These are phyloP conservation scores for Zoanthus sansibaricus DNA, from an alignment of 92 coral and sea anemone species.

Conservation along the genomic window DNA sequence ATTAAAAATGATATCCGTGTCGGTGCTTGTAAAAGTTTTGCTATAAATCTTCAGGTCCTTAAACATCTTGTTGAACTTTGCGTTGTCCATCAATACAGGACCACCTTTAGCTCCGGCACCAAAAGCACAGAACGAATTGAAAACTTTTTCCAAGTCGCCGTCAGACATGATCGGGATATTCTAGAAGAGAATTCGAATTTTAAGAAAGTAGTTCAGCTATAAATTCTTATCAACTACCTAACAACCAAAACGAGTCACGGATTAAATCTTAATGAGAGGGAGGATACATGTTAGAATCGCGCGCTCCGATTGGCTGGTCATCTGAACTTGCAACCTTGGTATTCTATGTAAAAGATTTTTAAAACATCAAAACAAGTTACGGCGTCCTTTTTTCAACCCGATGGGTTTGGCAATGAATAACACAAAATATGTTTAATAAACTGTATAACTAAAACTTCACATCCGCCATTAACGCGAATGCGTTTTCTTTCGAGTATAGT, in stretches of 20 bases:
- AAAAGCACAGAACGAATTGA: slow-evolving; percentile 64
- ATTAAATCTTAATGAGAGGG: too few species aligned
- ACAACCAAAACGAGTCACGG: neutral
- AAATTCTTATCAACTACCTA: neutral
- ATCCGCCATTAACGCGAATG: neutral
- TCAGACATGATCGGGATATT: slow-evolving; percentile 16
- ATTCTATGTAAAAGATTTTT: neutral
- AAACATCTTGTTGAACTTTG: slow-evolving; percentile 60
- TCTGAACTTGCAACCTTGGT: neutral
- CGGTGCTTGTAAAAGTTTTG: slow-evolving; percentile 60
- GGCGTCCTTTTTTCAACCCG: neutral
- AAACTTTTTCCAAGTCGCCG: slow-evolving; percentile 46
- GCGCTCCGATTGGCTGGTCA: neutral
- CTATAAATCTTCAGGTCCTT: slow-evolving; percentile 55
- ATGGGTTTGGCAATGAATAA: neutral
- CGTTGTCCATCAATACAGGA: slow-evolving; percentile 52
- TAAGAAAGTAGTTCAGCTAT: neutral
- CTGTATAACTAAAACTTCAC: neutral
- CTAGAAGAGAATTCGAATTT: neutral
- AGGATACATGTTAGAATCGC: neutral
- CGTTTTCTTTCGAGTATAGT: neutral
- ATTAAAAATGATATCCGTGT: slow-evolving; percentile 66
- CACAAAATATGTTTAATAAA: neutral
- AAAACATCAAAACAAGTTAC: neutral
- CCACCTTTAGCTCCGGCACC: slow-evolving; percentile 65